Evolutionary conservation across 2,113 vertebrate genomes (phyloP), one percentile per base, ranked within the genome.

Genomic region (Paratilapia polleni): DNA sequence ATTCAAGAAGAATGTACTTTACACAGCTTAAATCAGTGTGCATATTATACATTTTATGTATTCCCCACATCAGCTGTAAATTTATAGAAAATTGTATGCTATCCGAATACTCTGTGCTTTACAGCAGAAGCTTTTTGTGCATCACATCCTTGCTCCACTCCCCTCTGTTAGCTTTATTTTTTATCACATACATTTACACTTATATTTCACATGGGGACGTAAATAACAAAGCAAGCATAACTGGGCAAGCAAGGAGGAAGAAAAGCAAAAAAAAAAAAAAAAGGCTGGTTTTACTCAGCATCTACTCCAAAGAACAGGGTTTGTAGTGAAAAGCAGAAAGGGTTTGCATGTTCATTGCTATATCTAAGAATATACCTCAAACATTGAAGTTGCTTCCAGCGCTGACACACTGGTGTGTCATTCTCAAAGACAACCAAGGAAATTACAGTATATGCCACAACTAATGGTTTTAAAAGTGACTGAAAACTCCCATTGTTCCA

Each of bases 391-490:
- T 3, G 19, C 80, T 62, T 52, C 22, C 26, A 34, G 84, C 19
- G 1, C 15, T 80, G 59, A 81, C 17, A 34, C 68, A 24, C 47
- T 26, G 17, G 64, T 80, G 70, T 77, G 80, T 86, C 77, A 61
- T 70, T 78, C 57, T 52, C 24, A 1, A 24, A 52, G 62, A 82
- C 57, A 63, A 64, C 11, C 58, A 31, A 36, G 76, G 43, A 77
- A 77, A 81, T 63, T 5, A 54, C 58, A 58, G 59, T 62, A 34
- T 59, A 19, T 58, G 66, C 60, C 49, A 76, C 75, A 22, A 5
- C 59, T 84, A 78, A 88, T 70, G 81, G 61, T 62, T 49, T 70
- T 85, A 83, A 73, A 90, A 84, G 62, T 43, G 78, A 58, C 5
- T 78, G 58, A 88, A 74, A 84, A 43, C 49, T 80, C 61, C 57